Conservation (phyloP, 1,140 invertebrate genomes). For the Drosophila virilis region DNA sequence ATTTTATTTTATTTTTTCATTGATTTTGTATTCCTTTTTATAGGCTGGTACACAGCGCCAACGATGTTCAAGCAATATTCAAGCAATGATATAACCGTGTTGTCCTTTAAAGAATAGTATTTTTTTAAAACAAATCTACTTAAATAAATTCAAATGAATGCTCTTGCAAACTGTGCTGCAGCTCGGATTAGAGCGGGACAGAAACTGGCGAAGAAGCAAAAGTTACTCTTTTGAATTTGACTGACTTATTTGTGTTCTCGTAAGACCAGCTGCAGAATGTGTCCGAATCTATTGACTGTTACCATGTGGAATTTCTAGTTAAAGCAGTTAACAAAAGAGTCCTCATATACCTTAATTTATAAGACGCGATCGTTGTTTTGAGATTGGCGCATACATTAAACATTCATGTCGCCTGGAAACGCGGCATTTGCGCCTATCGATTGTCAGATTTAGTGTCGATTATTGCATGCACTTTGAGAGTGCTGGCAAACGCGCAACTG, state of each 20-base stretch:
- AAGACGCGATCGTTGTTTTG: too few relatives aligned
- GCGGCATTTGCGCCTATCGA: neutral
- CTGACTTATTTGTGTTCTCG: too few relatives aligned
- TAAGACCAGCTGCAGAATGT: too few relatives aligned
- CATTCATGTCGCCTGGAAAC: neutral
- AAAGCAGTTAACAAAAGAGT: too few relatives aligned
- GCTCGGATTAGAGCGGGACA: too few relatives aligned
- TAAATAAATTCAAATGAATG: conserved; percentile 15
- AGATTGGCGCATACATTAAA: neutral
- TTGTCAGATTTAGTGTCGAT: neutral
- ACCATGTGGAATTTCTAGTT: too few relatives aligned
- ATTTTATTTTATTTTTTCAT: neutral
- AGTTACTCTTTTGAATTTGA: too few relatives aligned
- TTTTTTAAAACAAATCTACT: conserved; percentile 11
- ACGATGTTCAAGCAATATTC: neutral
- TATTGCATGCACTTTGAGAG: neutral
- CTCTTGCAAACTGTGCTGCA: neutral
- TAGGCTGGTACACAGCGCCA: neutral
- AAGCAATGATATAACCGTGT: neutral
- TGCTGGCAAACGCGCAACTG: neutral
- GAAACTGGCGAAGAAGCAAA: too few relatives aligned
- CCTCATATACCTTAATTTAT: too few relatives aligned
- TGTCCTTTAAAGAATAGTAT: conserved; percentile 11
- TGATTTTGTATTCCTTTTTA: neutral
- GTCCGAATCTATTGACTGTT: too few relatives aligned